Evolutionary conservation across 2,888 invertebrate genomes (phyloP).

Genomic region (Synanthedon vespiformis): DNA sequence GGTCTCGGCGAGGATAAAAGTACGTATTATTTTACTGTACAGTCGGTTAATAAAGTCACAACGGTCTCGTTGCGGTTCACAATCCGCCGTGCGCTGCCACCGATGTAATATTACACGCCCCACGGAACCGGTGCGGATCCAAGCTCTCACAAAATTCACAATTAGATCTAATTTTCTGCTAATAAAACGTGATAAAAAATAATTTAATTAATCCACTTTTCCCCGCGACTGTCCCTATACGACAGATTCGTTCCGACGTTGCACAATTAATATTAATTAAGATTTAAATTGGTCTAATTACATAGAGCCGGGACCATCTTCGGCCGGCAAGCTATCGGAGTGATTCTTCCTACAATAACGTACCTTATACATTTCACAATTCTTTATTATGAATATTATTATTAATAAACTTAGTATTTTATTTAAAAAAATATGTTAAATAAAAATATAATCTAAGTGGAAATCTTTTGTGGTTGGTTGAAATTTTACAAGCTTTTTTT

Average conservation of each 20-base stretch:
- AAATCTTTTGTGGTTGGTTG: no score
- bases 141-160: conserved; percentile 5
- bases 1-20: conserved; percentile 41
- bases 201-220: conserved; percentile 18
- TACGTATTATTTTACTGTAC: conserved; percentile 56
- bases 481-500: no score
- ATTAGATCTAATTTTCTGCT: no score
- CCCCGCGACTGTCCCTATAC: conserved; percentile 48
- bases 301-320: conserved; percentile 60
- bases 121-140: conserved; percentile 11
- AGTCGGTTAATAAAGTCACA: conserved; percentile 30
- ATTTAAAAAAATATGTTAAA: no score
- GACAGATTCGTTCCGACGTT: conserved; percentile 67
- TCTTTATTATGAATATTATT: no score
- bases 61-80: no score
- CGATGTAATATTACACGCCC: neutral
- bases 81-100: no score
- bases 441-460: no score
- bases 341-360: conserved; percentile 24
- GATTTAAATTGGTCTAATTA: conserved; percentile 71
- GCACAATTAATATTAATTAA: conserved; percentile 70
- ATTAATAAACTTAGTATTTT: no score
- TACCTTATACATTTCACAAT: no score
- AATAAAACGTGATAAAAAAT: conserved; percentile 12
- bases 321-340: conserved; percentile 30